Conservation (phyloP, 2,888 invertebrate genomes). For the Poecilus cupreus region DNA sequence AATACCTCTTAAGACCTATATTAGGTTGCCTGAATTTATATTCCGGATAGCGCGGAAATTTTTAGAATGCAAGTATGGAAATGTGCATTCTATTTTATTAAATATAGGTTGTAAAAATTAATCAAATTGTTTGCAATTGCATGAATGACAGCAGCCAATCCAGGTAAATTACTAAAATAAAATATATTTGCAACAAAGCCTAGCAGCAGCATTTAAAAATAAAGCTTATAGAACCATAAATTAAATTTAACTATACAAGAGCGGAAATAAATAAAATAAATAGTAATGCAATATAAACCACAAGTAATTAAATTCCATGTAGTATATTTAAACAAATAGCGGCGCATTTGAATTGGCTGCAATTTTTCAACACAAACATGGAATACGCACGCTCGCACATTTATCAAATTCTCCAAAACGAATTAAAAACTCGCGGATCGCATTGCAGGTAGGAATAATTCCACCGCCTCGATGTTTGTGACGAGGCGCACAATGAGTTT, state of each 20-base stretch:
- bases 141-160: neutral
- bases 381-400: neutral
- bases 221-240: neutral
- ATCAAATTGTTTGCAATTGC: too few relatives aligned
- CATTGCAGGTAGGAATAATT: constrained; percentile 29
- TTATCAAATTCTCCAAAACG: constrained; percentile 53
- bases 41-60: too few relatives aligned
- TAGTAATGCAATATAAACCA: constrained; percentile 6
- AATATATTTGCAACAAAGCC: neutral
- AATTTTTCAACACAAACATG: constrained; percentile 7
- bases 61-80: too few relatives aligned
- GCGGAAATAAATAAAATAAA: constrained; percentile 37
- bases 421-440: constrained; percentile 32
- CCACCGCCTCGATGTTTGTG: neutral
- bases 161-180: neutral
- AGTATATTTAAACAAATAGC: constrained; percentile 20
- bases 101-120: too few relatives aligned
- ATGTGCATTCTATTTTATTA: too few relatives aligned
- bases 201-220: neutral
- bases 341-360: neutral
- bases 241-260: constrained; percentile 8
- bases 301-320: constrained; percentile 48
- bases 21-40: too few relatives aligned
- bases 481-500: constrained; percentile 45
- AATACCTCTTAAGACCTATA: too few relatives aligned